Conservation (phyloP, 2,888 invertebrate genomes). For the Folsomia manolachei region DNA sequence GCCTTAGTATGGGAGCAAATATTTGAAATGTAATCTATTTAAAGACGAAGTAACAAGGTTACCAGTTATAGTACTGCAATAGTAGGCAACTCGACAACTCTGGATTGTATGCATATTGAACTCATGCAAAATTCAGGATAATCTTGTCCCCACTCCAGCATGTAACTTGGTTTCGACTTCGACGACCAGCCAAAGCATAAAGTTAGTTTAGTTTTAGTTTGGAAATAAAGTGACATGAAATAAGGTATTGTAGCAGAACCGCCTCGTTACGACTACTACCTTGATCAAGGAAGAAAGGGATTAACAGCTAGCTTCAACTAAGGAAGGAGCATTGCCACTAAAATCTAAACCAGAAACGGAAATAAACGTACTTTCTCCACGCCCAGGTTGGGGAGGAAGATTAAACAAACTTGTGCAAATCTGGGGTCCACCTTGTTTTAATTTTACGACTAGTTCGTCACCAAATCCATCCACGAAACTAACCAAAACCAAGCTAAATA, state of each 20-base stretch:
- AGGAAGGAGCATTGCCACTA: slow-evolving; percentile 2
- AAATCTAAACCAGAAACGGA: not conserved
- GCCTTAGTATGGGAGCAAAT: not conserved
- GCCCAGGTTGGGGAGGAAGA: not conserved
- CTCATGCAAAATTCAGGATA: not conserved
- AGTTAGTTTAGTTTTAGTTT: too few species aligned
- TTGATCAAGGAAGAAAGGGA: not conserved
- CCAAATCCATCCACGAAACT: too few species aligned
- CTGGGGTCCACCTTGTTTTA: not conserved
- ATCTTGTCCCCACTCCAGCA: not conserved
- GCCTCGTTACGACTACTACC: too few species aligned
- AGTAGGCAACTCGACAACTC: not conserved
- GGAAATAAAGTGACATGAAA: too few species aligned
- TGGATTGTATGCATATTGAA: not conserved
- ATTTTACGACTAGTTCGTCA: not conserved
- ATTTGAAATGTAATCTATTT: not conserved
- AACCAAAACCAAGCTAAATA: too few species aligned
- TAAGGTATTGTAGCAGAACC: too few species aligned
- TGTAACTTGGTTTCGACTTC: too few species aligned
- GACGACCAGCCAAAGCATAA: not conserved
- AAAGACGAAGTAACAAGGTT: not conserved
- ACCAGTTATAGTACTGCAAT: not conserved
- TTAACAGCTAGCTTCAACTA: not conserved
- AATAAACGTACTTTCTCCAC: too few species aligned
- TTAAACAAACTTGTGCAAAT: not conserved